Conservation (phyloP, 2,888 invertebrate species). For the Pterobdella sp. region DNA sequence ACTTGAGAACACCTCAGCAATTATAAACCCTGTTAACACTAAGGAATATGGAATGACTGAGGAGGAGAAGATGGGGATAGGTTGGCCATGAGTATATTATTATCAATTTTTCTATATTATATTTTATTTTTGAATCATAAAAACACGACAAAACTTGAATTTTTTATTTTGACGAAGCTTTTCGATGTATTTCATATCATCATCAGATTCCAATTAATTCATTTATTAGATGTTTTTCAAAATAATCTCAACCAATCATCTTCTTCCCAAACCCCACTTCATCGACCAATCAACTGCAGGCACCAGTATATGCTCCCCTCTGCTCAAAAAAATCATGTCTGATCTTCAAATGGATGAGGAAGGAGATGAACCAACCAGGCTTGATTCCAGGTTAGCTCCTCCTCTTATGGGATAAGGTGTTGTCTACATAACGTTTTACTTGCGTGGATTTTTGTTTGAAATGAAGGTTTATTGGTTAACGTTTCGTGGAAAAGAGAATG, state of each 20-base stretch:
- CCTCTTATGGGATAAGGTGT: no score
- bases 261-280: background rate
- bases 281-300: background rate
- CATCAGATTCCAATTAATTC: background rate
- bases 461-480: no score
- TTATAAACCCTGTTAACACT: no score
- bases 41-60: conserved; percentile 91
- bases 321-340: conserved; percentile 85
- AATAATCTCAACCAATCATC: background rate
- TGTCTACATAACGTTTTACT: no score
- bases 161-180: background rate
- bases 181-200: background rate
- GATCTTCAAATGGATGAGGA: conserved; percentile 77
- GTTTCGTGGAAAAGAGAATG: no score
- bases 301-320: conserved; percentile 78
- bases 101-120: no score
- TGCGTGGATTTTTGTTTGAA: no score
- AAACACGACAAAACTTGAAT: background rate
- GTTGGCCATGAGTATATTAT: no score
- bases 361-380: conserved; percentile 85
- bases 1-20: no score
- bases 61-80: conserved; percentile 89
- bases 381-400: conserved; percentile 68
- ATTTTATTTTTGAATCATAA: background rate
- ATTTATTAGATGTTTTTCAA: background rate